Conservation (phyloP, 2,797 vertebrate species). For the Tenualosa ilisha region DNA sequence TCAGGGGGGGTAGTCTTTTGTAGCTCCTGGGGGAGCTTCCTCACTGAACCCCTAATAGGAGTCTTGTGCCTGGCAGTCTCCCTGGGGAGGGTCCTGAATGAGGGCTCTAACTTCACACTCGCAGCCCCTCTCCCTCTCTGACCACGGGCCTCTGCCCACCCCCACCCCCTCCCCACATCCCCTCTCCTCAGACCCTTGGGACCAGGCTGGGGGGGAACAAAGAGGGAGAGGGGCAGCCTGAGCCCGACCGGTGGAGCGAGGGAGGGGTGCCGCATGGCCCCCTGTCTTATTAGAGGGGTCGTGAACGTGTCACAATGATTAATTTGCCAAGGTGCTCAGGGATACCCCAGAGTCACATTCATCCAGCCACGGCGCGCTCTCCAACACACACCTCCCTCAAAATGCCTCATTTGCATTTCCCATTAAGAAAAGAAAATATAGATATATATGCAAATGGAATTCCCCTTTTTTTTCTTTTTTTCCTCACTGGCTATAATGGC, state of each 20-base stretch:
- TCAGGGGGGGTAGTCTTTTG: conserved; percentile 70
- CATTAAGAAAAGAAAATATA: conserved; percentile 81
- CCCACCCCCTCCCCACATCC: conserved; percentile 69
- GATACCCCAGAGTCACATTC: conserved; percentile 84
- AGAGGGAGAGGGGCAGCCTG: conserved; percentile 75
- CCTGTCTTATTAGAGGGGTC: conserved; percentile 88
- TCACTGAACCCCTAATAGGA: conserved; percentile 77
- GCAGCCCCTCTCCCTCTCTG: conserved; percentile 30
- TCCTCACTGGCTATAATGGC: conserved; percentile 56
- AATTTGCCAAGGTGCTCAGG: conserved; percentile 83
- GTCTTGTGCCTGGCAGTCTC: conserved; percentile 82
- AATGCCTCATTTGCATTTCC: conserved; percentile 84
- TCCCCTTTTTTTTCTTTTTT: conserved; percentile 56
- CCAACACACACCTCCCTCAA: conserved; percentile 75
- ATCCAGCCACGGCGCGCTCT: conserved; percentile 74
- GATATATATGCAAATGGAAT: conserved; percentile 80
- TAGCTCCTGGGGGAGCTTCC: conserved; percentile 77
- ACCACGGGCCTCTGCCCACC: conserved; percentile 33
- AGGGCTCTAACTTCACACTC: conserved; percentile 77
- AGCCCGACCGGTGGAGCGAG: conserved; percentile 73
- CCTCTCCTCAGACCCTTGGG: conserved; percentile 74
- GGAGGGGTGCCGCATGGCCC: conserved; percentile 74
- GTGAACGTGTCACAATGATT: conserved; percentile 88
- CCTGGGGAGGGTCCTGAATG: conserved; percentile 78
- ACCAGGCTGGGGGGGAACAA: conserved; percentile 74